These are phyloP conservation scores for Drosophila mimica DNA, from an alignment of 2,888 invertebrate genomes.

Conservation along the genomic window DNA sequence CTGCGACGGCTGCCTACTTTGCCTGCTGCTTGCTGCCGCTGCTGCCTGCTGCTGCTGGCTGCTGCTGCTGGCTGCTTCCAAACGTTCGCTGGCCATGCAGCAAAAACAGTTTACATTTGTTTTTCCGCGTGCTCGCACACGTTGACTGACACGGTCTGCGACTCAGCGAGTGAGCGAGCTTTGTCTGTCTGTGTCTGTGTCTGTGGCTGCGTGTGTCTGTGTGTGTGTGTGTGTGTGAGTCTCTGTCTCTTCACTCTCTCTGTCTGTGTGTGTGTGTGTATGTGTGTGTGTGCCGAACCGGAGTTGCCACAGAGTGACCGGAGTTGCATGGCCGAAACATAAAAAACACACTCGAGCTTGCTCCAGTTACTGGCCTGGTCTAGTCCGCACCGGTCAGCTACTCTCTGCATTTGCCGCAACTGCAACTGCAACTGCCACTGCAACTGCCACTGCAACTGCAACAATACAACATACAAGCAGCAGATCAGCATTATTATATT, in stretches of 20 bases:
- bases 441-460: constrained; percentile 1
- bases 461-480: constrained; percentile 1
- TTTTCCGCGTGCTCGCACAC: constrained; percentile 86
- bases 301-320: constrained; percentile 60
- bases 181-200: constrained; percentile 48
- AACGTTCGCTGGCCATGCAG: constrained; percentile 68
- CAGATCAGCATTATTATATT: constrained; percentile 21
- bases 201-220: constrained; percentile 26
- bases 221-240: constrained; percentile 21
- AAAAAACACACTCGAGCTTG: constrained; percentile 43
- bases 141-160: constrained; percentile 78
- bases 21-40: constrained; percentile 18
- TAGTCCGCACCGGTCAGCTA: constrained; percentile 30
- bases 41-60: constrained; percentile 6
- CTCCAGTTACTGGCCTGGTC: constrained; percentile 53
- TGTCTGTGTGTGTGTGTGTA: constrained; percentile 8
- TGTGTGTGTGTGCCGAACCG: constrained; percentile 45
- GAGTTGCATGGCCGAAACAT: constrained; percentile 54
- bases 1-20: constrained; percentile 4
- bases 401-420: constrained; percentile 15
- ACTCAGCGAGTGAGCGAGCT: constrained; percentile 58
- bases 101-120: constrained; percentile 85
- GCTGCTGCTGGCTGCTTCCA: constrained; percentile 54
- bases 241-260: constrained; percentile 1
- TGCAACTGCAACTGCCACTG: constrained; percentile 16